Base-by-base conservation (phyloP, 1,140 invertebrate species). In the Drosophila hydei region DNA sequence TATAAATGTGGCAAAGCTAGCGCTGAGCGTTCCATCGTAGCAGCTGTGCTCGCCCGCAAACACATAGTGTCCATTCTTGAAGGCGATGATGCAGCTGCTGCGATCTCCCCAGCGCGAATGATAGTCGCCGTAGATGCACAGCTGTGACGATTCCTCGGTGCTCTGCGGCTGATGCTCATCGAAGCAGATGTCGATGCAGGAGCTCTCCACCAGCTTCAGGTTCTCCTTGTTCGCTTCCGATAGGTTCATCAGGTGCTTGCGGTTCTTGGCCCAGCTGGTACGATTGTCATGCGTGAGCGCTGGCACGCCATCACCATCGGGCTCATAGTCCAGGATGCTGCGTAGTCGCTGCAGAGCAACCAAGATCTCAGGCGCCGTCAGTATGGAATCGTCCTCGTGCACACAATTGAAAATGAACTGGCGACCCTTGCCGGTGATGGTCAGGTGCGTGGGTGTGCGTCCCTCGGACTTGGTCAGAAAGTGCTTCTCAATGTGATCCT, bases 251-350 rank as follows among this genome's bases (percentile, higher is more conserved):
- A 93, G 38, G 65, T 91, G 93, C 48, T 93, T 89, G n/a, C 92
- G 78, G 63, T 92, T 92, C 77, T 91, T 92, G 14, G 94, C 94
- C 95, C 95, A 95, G 0, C 90, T 90, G 18, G 93, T 92, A 3
- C 94, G 91, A 48, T 96, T 93, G 42, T 93, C 94, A 60, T 95
- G 94, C 3, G 95, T 96, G 8, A 96, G 89, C 11, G 94, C 92
- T 33, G 93, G 94, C 5, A 96, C 81, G 61, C 94, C 94, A 27
- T 92, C 85, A 4, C 92, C 92, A 3, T 93, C 83, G 0, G 85
- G 72, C 36, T 90, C 90, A 30, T 78, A 81, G 50, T 90, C 87
- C 8, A 91, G 43, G 3, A 74, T 87, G 48, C 75, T 77, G 16
- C 95, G 69, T 63, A 95, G 92, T 50, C 93, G 92, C 70, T 95